Evolutionary conservation across 2,888 invertebrate species (phyloP), one percentile per base, ranked within the genome.

Genomic region (Tenthredo mesomela): DNA sequence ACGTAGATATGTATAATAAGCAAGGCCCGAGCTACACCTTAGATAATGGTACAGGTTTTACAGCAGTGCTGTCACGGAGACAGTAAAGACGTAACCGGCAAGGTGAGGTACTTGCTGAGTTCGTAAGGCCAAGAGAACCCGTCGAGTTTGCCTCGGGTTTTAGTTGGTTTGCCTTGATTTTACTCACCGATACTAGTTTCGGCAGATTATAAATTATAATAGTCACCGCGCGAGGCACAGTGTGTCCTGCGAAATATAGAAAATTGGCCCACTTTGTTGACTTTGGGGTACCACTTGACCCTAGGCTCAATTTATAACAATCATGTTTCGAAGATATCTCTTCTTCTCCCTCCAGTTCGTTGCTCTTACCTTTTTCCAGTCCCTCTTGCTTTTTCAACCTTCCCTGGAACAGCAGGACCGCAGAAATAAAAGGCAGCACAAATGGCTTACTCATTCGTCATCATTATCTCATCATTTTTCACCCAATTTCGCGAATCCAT

Each of bases 1-100:
- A 18, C 33, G n/a, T 9, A 43, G 25, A 82, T 80, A 33, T 61
- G 58, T 78, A 40, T 73, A 73, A 73, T 47, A 37, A 25, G 40
- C 80, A 40, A 82, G 47, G 67, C 9, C 47, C 80, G 33, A 58
- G 82, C 37, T 70, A 75, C 75, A 78, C 82, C 77, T 80, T 85
- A 87, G 88, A 89, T 90, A 91, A 91, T 91, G 90, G 90, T 88
- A 90, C 91, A 87, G 90, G 91, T 91, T 91, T 90, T 89, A 88
- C 89, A 87, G 87, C 85, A 86, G 85, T 87, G 89, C 40, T 88
- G 89, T 90, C 90, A 89, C 87, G 89, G 87, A 88, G 88, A 89
- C 88, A 88, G 89, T 89, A 87, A 77, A 87, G 88, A 89, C 84
- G 84, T 88, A 89, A 90, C 89, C 87, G 87, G 87, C 85, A 85